A percentile compares a stretch with the other conserved stretches of the same genome.
These are phyloP conservation scores for Alsophila aescularia DNA, from an alignment of 2,888 invertebrate species.

Conservation along the genomic window DNA sequence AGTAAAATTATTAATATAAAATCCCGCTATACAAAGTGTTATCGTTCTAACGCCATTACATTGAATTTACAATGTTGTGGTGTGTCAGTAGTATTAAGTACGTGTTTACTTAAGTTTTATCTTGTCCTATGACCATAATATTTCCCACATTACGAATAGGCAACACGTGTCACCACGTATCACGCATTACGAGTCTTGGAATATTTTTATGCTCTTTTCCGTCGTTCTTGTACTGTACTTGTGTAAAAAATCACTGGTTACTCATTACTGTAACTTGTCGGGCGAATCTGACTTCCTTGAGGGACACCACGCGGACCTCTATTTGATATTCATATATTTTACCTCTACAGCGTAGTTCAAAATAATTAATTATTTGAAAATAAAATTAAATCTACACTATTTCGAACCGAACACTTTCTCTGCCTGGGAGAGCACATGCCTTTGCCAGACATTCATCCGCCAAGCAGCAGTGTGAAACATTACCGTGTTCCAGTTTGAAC, in stretches of 20 bases:
- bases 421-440: too few relatives aligned
- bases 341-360: not conserved
- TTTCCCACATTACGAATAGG: not conserved
- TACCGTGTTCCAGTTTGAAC: too few relatives aligned
- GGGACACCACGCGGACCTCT: slow-evolving; percentile 1
- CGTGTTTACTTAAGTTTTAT: not conserved
- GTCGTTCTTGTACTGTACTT: not conserved
- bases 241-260: slow-evolving; percentile 15
- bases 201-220: slow-evolving; percentile 2
- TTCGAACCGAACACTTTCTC: too few relatives aligned
- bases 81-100: too few relatives aligned
- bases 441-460: too few relatives aligned
- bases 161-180: slow-evolving; percentile 7
- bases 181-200: not conserved
- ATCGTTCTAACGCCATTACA: too few relatives aligned
- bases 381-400: too few relatives aligned
- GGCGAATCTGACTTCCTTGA: slow-evolving; percentile 9
- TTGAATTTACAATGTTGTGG: too few relatives aligned
- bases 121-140: not conserved
- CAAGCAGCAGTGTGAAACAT: too few relatives aligned
- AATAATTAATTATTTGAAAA: not conserved
- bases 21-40: too few relatives aligned
- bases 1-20: too few relatives aligned
- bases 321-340: not conserved
- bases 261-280: slow-evolving; percentile 6